These are phyloP conservation scores for Mustela lutreola DNA, from an alignment of 2,113 vertebrate genomes.

Conservation along the genomic window DNA sequence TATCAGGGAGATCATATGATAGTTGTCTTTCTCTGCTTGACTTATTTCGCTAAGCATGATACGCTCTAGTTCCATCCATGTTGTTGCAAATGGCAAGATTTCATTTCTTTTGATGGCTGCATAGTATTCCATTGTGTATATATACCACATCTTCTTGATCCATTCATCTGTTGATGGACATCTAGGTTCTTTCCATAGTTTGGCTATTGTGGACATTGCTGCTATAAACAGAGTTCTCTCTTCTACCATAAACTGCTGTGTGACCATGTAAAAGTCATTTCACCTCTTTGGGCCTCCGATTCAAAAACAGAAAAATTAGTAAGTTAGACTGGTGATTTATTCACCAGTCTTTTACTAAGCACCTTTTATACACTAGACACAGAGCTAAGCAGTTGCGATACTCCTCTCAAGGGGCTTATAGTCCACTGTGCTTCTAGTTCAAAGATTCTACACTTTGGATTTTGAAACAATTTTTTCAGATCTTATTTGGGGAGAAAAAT, in stretches of 20 bases:
- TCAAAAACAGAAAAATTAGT: slow-evolving; percentile 25
- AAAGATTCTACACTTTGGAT: background rate
- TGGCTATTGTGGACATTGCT: too few relatives aligned
- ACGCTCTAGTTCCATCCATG: too few relatives aligned
- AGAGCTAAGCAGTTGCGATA: background rate
- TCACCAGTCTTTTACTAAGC: background rate
- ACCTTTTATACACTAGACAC: background rate
- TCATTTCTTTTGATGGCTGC: too few relatives aligned
- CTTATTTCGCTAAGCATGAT: too few relatives aligned
- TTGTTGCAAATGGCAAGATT: too few relatives aligned
- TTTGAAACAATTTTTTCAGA: background rate
- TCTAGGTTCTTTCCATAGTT: too few relatives aligned
- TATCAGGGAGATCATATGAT: too few relatives aligned
- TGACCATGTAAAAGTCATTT: background rate
- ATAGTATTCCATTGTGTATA: too few relatives aligned
- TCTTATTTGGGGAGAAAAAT: background rate
- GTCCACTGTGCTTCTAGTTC: background rate
- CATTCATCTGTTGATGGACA: too few relatives aligned
- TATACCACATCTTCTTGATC: too few relatives aligned
- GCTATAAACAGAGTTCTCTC: background rate
- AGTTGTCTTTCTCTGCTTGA: too few relatives aligned
- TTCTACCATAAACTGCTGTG: background rate
- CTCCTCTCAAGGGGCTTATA: background rate
- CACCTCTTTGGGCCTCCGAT: background rate
- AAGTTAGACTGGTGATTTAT: background rate